Conservation (phyloP, 64 coral and sea anemone genomes). For the Astreopora myriophthalma region DNA sequence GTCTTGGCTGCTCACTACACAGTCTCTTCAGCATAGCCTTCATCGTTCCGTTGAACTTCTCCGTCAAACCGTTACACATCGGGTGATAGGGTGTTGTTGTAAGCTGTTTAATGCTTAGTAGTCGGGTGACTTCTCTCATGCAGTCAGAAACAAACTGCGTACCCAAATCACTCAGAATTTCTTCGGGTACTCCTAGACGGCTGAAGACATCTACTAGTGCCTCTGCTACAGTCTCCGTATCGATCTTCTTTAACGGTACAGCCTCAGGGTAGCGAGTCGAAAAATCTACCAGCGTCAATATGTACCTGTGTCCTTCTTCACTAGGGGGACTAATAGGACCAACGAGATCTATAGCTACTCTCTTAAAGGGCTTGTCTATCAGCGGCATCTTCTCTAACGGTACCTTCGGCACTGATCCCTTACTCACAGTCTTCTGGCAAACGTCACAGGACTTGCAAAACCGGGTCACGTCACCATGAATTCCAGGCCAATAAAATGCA, state of each 20-base stretch:
- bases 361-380: neutral
- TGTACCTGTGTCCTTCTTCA: slow-evolving; percentile 13
- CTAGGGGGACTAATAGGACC: neutral
- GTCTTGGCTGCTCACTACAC: neutral
- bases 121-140: slow-evolving; percentile 51
- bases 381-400: neutral
- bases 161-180: slow-evolving; percentile 36
- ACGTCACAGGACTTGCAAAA: slow-evolving; percentile 62
- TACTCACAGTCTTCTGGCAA: slow-evolving; percentile 64
- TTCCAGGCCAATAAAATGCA: slow-evolving; percentile 73
- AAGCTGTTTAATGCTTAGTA: slow-evolving; percentile 42
- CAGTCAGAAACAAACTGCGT: slow-evolving; percentile 41
- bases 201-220: slow-evolving; percentile 10
- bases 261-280: neutral
- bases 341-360: slow-evolving; percentile 11
- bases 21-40: slow-evolving; percentile 39
- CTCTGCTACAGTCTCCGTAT: slow-evolving; percentile 1
- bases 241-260: too few species aligned
- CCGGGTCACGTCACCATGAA: slow-evolving; percentile 43
- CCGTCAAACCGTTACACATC: slow-evolving; percentile 52
- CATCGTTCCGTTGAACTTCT: slow-evolving; percentile 58
- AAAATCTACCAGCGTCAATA: slow-evolving; percentile 15
- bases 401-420: slow-evolving; percentile 44
- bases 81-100: slow-evolving; percentile 54
- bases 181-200: neutral